phyloP scores from a whole-genome alignment of 2,797 vertebrate species.

The Myotis myotis region DNA sequence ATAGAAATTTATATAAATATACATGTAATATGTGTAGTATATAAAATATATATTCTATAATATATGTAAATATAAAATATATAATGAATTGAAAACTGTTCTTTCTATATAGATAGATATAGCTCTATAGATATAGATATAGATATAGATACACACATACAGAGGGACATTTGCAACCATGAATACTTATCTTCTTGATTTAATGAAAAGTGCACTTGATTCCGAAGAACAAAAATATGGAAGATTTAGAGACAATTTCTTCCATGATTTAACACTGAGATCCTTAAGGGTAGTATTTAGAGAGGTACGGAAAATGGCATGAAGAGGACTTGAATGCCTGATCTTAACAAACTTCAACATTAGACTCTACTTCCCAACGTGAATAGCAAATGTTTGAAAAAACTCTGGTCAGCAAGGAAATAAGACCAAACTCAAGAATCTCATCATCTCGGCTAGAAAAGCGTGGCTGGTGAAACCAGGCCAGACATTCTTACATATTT shows the following conservation, averaged over 20 bases:
- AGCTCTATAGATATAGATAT: not conserved
- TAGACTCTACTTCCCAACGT: not conserved
- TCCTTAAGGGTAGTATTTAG: not conserved
- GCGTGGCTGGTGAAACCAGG: not conserved
- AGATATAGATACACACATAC: not conserved
- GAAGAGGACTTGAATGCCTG: not conserved
- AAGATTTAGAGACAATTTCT: not conserved
- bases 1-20: not conserved
- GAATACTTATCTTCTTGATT: not conserved
- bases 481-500: not conserved
- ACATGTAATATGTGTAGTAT: not conserved
- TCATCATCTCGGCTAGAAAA: constrained; percentile 13
- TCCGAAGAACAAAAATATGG: not conserved
- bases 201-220: not conserved
- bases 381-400: constrained; percentile 1
- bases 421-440: not conserved
- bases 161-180: not conserved
- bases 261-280: not conserved
- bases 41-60: not conserved
- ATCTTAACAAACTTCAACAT: not conserved
- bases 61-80: not conserved
- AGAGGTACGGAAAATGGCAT: not conserved
- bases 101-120: no score
- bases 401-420: not conserved
- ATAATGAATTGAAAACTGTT: not conserved